Percentiles rank a stretch among this genome's conserved stretches.
Evolutionary conservation across 2,888 invertebrate species (phyloP).

Genomic region (Tanypteryx hageni): DNA sequence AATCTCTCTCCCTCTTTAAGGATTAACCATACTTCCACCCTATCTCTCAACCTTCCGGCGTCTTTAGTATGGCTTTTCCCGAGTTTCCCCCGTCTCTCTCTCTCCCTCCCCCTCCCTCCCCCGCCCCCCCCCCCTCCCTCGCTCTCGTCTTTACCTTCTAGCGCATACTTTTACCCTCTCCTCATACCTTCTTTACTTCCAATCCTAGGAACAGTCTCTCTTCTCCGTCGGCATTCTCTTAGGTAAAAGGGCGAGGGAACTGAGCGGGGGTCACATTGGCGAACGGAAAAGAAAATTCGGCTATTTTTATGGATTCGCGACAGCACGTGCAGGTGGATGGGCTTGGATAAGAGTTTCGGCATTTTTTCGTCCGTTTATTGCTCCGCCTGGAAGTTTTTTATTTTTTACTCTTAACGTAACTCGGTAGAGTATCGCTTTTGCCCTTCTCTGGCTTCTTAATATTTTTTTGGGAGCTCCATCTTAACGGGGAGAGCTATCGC

Average conservation of each 20-base stretch:
- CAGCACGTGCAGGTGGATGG: too few relatives aligned
- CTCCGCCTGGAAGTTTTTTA: not conserved
- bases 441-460: not conserved
- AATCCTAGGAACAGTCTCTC: not conserved
- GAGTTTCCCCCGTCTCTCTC: not conserved
- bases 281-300: not conserved
- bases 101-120: not conserved
- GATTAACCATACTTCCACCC: not conserved
- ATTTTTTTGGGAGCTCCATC: not conserved
- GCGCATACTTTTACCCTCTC: too few relatives aligned
- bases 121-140: too few relatives aligned
- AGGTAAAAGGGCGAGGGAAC: too few relatives aligned
- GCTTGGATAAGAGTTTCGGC: not conserved
- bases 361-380: not conserved
- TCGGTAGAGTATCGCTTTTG: conserved; percentile 11
- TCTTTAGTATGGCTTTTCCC: not conserved
- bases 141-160: too few relatives aligned
- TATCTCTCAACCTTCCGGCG: not conserved
- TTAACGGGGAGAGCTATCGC: not conserved
- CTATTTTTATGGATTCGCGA: not conserved
- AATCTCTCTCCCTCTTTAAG: not conserved
- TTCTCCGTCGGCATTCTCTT: not conserved
- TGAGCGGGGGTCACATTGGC: not conserved
- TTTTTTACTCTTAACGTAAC: not conserved
- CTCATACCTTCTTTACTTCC: too few relatives aligned